Evolutionary conservation across 2,888 invertebrate genomes (phyloP), one percentile per base, ranked within the genome.

Genomic region (Zelleria hepariella): DNA sequence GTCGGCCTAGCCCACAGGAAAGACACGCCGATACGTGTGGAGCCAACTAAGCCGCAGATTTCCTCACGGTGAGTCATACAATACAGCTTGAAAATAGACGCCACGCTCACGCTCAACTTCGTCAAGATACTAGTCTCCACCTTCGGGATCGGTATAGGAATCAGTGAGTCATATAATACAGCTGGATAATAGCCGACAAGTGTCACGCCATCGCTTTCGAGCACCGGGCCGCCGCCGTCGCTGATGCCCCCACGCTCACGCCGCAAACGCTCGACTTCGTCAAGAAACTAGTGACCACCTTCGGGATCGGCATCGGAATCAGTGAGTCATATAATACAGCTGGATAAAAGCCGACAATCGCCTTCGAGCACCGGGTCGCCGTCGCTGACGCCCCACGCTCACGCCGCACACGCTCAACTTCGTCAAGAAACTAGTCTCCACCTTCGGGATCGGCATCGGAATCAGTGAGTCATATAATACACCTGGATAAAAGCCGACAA

Each of bases 181-280:
- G n/a, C n/a, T n/a, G n/a, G n/a, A n/a, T n/a, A n/a, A n/a, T n/a
- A n/a, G n/a, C n/a, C 57, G 94, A 96, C 61, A 98, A 98, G 87
- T 98, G 98, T 80, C 96, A 98, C 82, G 96, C 96, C 20, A 96
- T 98, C 66, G 97, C 98, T 0, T 98, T 97, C 88, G 98, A 98
- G 82, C 97, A 97, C 82, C 91, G 97, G 64, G 94, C 94, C 62
- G 92, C 93, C 56, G 97, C 98, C 2, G 94, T 94, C 71, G 97
- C 97, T n/a, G n/a, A n/a, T n/a, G n/a, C n/a, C 75, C 97, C 98
- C 0, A 95, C 95, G 66, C 97, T 98, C 70, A 98, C 98, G 0
- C 96, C 96, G 0, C 98, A 98, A 79, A 97, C 98, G 0, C 90
- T 97, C 66, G 97, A 97, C 84, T 98, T 98, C 87, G 95, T 98